Conservation (phyloP, 2,888 invertebrate species). For the Pyralis farinalis region DNA sequence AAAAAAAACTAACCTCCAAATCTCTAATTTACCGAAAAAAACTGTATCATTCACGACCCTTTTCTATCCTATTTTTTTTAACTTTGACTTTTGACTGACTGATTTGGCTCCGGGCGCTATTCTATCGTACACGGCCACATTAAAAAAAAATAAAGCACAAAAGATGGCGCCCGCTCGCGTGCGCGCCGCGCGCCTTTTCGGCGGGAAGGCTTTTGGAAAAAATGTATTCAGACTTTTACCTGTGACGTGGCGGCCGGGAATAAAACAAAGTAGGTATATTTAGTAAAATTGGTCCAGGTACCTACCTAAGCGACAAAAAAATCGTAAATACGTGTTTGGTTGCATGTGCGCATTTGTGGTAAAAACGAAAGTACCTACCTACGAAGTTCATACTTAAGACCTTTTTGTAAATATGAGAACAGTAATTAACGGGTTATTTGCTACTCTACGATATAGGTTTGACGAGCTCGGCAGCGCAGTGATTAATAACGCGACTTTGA, state of each 20-base stretch:
- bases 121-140: slow-evolving; percentile 63
- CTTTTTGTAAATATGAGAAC: too few species aligned
- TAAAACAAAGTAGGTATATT: slow-evolving; percentile 42
- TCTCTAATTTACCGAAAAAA: slow-evolving; percentile 78
- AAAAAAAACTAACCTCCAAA: slow-evolving; percentile 47
- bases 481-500: too few species aligned
- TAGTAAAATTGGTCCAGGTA: slow-evolving; percentile 26
- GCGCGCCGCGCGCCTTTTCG: slow-evolving; percentile 54
- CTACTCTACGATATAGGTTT: too few species aligned
- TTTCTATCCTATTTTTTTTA: slow-evolving; percentile 49
- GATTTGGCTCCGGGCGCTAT: slow-evolving; percentile 62
- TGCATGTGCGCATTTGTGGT: too few species aligned
- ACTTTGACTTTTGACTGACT: slow-evolving; percentile 77
- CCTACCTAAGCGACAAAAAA: slow-evolving; percentile 3
- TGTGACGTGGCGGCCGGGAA: slow-evolving; percentile 52
- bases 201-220: slow-evolving; percentile 59
- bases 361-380: too few species aligned
- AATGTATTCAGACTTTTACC: slow-evolving; percentile 57
- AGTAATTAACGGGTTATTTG: too few species aligned
- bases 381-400: too few species aligned
- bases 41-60: slow-evolving; percentile 73
- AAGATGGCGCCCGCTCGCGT: slow-evolving; percentile 69
- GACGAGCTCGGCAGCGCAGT: too few species aligned
- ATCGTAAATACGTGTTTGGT: background rate
- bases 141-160: slow-evolving; percentile 53